Conservation (phyloP, 1,140 invertebrate genomes). For the Amphibalanus amphitrite region DNA sequence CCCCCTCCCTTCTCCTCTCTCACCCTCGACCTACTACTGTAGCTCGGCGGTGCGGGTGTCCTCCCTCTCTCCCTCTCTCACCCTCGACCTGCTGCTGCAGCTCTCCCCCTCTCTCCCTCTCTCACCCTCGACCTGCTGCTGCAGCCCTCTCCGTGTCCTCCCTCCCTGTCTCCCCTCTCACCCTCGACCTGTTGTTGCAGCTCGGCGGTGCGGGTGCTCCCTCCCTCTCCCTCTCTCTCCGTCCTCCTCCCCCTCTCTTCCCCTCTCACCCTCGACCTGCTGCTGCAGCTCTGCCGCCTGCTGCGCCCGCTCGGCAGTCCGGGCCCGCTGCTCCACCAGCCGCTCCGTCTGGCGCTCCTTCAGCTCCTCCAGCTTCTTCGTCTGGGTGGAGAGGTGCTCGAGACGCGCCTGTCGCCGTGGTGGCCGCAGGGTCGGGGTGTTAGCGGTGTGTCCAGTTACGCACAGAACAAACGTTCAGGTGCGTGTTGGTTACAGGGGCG, state of each 20-base stretch:
- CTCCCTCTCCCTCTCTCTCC: not conserved
- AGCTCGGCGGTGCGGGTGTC: not conserved
- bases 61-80: not conserved
- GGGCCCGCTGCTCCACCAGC: not conserved
- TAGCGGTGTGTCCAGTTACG: too few species aligned
- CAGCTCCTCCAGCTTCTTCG: not conserved
- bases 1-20: too few species aligned
- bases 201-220: too few species aligned
- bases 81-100: too few species aligned
- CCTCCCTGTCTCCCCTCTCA: not conserved
- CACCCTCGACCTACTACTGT: too few species aligned
- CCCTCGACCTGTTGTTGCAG: too few species aligned
- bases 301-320: not conserved
- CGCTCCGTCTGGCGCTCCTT: too few species aligned
- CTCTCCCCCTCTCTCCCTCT: too few species aligned
- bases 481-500: too few species aligned
- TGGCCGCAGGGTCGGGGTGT: too few species aligned
- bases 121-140: too few species aligned
- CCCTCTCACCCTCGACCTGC: not conserved
- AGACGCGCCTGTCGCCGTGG: not conserved
- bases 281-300: not conserved
- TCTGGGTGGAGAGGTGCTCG: not conserved
- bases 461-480: too few species aligned
- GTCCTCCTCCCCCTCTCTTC: not conserved
- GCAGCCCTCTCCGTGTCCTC: not conserved